Percentiles rank a stretch among this genome's conserved stretches.
phyloP scores from a whole-genome alignment of 2,888 invertebrate species.

The Sphaerophoria rueppellii region DNA sequence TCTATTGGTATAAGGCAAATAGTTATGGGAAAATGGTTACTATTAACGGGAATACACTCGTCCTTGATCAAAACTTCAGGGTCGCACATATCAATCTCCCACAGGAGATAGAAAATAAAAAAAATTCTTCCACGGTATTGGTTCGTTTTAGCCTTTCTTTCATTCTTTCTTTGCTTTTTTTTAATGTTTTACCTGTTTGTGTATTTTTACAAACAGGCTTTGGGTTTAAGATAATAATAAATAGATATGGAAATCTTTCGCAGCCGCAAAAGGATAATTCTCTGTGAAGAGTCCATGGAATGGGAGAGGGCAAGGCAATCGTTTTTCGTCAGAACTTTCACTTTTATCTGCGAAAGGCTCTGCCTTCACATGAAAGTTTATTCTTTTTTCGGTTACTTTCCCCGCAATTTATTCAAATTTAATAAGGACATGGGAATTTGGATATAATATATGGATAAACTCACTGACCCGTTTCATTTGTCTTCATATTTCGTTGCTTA shows the following conservation, averaged over 20 bases:
- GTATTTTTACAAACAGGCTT: background rate
- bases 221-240: constrained; percentile 20
- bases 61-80: constrained; percentile 15
- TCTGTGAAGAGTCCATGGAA: constrained; percentile 16
- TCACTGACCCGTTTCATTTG: constrained; percentile 74
- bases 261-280: constrained; percentile 65
- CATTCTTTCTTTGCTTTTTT: background rate
- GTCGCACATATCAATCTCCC: constrained; percentile 53
- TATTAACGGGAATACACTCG: constrained; percentile 21
- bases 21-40: constrained; percentile 48
- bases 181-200: constrained; percentile 2
- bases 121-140: background rate
- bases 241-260: constrained; percentile 57
- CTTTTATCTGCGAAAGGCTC: constrained; percentile 45
- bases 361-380: constrained; percentile 52
- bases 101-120: constrained; percentile 38
- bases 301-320: constrained; percentile 33
- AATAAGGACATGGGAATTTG: constrained; percentile 75
- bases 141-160: constrained; percentile 15
- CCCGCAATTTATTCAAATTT: constrained; percentile 75
- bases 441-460: constrained; percentile 75
- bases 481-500: constrained; percentile 19
- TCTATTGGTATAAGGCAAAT: background rate
- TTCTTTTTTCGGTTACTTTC: constrained; percentile 66
- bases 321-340: constrained; percentile 41